Conservation (phyloP, 2,113 vertebrate genomes). For the Caranx melampygus region DNA sequence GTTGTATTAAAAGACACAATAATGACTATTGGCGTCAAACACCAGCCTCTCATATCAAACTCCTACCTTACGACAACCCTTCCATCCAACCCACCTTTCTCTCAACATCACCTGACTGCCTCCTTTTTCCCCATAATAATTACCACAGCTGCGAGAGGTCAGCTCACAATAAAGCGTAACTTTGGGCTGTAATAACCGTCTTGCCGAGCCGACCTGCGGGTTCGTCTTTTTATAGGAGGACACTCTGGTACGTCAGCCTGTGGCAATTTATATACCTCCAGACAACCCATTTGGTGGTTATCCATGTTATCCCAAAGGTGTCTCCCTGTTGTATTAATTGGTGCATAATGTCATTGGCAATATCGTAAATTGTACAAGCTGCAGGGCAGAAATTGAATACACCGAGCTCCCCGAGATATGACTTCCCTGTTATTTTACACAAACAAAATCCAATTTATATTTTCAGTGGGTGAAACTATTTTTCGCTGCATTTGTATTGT, state of each 20-base stretch:
- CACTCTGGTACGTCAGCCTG: not conserved
- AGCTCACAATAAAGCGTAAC: not conserved
- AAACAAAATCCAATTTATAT: constrained; percentile 7
- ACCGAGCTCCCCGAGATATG: constrained; percentile 10
- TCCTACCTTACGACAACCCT: too few species aligned
- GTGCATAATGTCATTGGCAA: not conserved
- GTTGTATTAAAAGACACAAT: too few species aligned
- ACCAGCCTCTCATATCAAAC: too few species aligned
- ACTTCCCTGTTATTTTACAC: constrained; percentile 7
- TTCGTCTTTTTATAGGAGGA: not conserved
- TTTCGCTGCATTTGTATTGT: not conserved
- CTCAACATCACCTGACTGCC: not conserved
- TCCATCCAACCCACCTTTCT: not conserved
- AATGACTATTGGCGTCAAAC: too few species aligned
- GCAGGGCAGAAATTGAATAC: not conserved
- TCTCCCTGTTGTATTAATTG: constrained; percentile 8
- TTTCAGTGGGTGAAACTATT: not conserved
- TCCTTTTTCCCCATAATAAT: too few species aligned
- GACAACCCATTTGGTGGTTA: not conserved
- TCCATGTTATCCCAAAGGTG: constrained; percentile 1
- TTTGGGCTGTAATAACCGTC: not conserved
- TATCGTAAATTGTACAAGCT: not conserved
- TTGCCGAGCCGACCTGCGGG: not conserved
- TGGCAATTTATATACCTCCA: constrained; percentile 2
- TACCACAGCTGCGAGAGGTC: not conserved